Conservation (phyloP, 2,888 invertebrate genomes). For the Lysandra bellargus region DNA sequence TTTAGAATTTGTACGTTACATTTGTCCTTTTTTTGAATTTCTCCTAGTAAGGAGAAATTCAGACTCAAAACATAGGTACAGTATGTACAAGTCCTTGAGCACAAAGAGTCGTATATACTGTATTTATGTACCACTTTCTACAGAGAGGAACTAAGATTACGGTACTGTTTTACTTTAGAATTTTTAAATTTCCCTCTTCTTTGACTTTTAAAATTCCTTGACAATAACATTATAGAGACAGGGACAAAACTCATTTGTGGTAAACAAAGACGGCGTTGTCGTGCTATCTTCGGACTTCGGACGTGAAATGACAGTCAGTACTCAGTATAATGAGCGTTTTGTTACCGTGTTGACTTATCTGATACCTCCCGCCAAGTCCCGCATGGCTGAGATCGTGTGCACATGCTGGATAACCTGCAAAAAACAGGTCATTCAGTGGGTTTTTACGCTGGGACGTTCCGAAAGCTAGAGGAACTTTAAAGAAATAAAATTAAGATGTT, state of each 20-base stretch:
- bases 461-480: not conserved
- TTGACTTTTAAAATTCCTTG: not conserved
- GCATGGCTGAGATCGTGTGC: constrained; percentile 3
- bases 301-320: not conserved
- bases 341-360: not conserved
- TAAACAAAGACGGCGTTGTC: constrained; percentile 11
- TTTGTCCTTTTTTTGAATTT: not conserved
- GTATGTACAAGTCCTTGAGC: too few relatives aligned
- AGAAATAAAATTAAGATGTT: too few relatives aligned
- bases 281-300: not conserved
- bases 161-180: not conserved
- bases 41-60: not conserved
- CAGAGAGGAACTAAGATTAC: not conserved
- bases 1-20: too few relatives aligned
- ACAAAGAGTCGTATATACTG: too few relatives aligned
- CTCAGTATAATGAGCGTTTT: not conserved
- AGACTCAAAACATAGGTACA: too few relatives aligned
- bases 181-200: not conserved
- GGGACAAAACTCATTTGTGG: not conserved
- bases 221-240: not conserved
- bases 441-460: not conserved
- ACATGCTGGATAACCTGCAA: not conserved
- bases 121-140: not conserved
- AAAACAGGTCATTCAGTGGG: not conserved
- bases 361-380: constrained; percentile 11